Evolutionary conservation across 2,888 invertebrate species (phyloP).

Genomic region (Andrena haemorrhoa): DNA sequence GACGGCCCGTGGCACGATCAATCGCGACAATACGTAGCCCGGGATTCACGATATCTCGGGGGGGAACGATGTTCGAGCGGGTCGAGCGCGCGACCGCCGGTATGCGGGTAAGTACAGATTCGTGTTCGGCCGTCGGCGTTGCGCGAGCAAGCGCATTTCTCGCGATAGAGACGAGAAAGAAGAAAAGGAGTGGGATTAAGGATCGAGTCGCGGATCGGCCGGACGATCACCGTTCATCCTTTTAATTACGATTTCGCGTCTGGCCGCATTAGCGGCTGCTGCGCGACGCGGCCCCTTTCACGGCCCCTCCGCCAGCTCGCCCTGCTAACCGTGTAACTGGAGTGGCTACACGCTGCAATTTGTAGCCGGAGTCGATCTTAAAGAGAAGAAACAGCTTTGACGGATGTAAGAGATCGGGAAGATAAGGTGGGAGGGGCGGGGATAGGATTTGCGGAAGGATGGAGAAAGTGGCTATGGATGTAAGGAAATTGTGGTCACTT

Average conservation of each 20-base stretch:
- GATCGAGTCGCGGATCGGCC: conserved; percentile 24
- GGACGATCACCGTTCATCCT: not conserved
- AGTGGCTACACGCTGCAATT: not conserved
- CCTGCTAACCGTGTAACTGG: not conserved
- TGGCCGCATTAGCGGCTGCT: not conserved
- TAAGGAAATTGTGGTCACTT: not conserved
- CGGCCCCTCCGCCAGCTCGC: too few species aligned
- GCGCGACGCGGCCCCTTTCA: not conserved
- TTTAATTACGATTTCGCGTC: conserved; percentile 6
- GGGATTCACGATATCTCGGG: conserved; percentile 46
- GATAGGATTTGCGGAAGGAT: not conserved
- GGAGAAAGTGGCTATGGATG: not conserved
- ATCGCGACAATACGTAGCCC: conserved; percentile 55
- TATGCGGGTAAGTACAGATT: conserved; percentile 67
- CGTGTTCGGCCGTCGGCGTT: conserved; percentile 61
- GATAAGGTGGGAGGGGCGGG: not conserved
- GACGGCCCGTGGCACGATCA: conserved; percentile 33
- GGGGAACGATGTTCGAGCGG: conserved; percentile 22
- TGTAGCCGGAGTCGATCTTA: not conserved
- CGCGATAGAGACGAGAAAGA: conserved; percentile 59
- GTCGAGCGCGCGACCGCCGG: conserved; percentile 45
- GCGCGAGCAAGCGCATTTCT: conserved; percentile 56
- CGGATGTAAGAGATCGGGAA: conserved; percentile 1
- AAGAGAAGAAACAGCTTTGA: not conserved
- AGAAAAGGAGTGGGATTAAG: conserved; percentile 25